Evolutionary conservation across 2,797 vertebrate species (phyloP), one percentile per base, ranked within the genome.

Genomic region (Bradypodion pumilum): DNA sequence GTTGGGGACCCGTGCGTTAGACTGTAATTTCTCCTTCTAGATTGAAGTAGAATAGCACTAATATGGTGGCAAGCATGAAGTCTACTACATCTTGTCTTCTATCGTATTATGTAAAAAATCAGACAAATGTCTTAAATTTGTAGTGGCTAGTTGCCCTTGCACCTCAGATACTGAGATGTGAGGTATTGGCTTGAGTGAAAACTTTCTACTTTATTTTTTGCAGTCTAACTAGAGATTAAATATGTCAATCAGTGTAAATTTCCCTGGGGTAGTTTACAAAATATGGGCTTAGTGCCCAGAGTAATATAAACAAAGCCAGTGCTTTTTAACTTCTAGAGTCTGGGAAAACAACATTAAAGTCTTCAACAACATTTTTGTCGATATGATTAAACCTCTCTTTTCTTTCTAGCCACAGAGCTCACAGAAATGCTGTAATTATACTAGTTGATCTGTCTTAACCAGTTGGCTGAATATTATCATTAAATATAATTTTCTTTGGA

Each of bases 351-450:
- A 44, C 44, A 32, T 15, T 87, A 83, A 77, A 86, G 69, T 29
- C 81, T 92, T 93, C 89, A 85, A 91, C 56, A 85, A 89, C 74
- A 52, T 15, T 15, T 1, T 1, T 12, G 70, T 92, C 73, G n/a
- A 44, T 75, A 84, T 68, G 78, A 93, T 88, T 87, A 91, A 94
- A 91, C 83, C 44, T 83, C 40, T 19, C 4, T 80, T 89, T 85
- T 84, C 86, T 88, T 88, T 60, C 21, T 56, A 75, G 13, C 37
- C 19, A 40, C 32, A 23, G 62, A 59, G 63, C 85, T 84, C 80
- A 90, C 83, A 56, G 78, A 81, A 56, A 44, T 60, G n/a, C 72
- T 87, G 74, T 37, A 82, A 85, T 92, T 89, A 81, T 85, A 87
- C 76, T 44, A 35, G 87, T 89, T 93, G 44, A 85, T 90, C 86